Conservation (phyloP, 2,797 vertebrate genomes). For the Callimico goeldii region DNA sequence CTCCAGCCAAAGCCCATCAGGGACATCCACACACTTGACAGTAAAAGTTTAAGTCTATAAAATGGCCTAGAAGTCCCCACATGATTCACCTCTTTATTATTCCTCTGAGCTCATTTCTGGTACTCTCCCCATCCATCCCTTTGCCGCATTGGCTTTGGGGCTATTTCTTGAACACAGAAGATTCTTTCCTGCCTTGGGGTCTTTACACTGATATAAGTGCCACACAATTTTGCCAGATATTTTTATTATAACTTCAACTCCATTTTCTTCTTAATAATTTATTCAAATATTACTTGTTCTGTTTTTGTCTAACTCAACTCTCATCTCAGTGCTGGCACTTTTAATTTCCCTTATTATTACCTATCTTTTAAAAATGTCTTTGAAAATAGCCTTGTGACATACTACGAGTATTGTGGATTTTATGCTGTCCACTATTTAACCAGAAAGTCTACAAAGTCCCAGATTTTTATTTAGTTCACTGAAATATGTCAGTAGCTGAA, state of each 20-base stretch:
- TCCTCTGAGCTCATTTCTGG: not conserved
- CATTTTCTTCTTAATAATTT: not conserved
- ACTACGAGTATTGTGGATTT: not conserved
- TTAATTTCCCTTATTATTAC: not conserved
- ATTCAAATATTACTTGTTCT: not conserved
- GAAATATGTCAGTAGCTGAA: not conserved
- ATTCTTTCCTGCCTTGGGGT: not conserved
- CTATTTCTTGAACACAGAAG: not conserved
- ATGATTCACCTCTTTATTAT: not conserved
- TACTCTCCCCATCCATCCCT: not conserved
- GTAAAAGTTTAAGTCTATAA: not conserved
- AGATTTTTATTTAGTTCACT: not conserved
- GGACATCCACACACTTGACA: not conserved
- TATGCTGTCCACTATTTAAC: not conserved
- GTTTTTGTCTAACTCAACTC: not conserved
- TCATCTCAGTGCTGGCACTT: not conserved
- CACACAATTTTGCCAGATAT: not conserved
- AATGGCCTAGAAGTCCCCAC: not conserved
- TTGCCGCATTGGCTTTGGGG: not conserved
- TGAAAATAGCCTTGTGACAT: not conserved
- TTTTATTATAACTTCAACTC: not conserved
- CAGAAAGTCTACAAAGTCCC: not conserved
- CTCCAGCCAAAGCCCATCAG: not conserved
- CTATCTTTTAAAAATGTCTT: not conserved
- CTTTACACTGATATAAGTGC: not conserved